Evolutionary conservation across 2,888 invertebrate species (phyloP).

Genomic region (Tridacna gigas): DNA sequence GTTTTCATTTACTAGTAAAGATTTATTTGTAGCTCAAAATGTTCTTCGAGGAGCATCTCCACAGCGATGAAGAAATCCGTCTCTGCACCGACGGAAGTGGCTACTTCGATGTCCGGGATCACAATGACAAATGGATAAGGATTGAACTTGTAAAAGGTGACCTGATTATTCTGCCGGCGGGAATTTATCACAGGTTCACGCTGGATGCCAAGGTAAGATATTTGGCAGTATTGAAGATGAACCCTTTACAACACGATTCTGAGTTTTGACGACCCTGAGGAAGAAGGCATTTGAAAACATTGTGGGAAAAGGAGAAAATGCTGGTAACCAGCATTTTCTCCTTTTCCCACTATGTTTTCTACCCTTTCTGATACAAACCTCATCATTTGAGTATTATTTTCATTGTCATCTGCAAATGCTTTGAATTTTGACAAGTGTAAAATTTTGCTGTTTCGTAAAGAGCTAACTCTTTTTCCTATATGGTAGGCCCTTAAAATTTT

Average conservation of each 20-base stretch:
- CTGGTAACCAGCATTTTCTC: background rate
- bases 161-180: constrained; percentile 95
- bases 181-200: constrained; percentile 98
- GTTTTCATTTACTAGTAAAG: background rate
- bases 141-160: constrained; percentile 94
- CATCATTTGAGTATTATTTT: no score
- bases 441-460: no score
- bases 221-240: background rate
- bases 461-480: no score
- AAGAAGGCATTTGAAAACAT: background rate
- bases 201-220: constrained; percentile 87
- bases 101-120: constrained; percentile 97
- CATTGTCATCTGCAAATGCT: no score
- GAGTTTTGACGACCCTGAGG: background rate
- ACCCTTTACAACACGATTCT: background rate
- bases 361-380: no score
- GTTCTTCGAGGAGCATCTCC: constrained; percentile 96
- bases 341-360: no score
- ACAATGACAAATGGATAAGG: constrained; percentile 95
- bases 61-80: constrained; percentile 98
- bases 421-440: no score
- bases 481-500: no score
- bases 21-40: constrained; percentile 88
- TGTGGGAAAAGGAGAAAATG: background rate
- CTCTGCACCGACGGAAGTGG: constrained; percentile 95